A percentile compares a stretch with the other conserved stretches of the same genome.
Conservation (phyloP, 2,888 invertebrate species). For the Entomobrya multifasciata region DNA sequence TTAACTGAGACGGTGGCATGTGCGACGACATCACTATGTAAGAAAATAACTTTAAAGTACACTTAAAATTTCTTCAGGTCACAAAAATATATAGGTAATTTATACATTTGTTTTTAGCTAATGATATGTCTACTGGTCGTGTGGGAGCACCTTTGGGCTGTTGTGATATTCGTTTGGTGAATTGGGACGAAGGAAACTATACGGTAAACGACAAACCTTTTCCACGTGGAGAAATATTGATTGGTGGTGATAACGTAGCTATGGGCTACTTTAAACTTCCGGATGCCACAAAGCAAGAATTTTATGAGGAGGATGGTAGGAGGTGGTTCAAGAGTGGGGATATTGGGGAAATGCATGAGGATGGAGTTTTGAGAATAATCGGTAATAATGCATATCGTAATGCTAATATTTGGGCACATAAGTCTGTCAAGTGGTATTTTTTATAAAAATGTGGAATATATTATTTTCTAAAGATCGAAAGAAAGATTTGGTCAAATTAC, state of each 20-base stretch:
- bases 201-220: constrained; percentile 91
- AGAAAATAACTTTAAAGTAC: constrained; percentile 20
- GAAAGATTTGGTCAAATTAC: constrained; percentile 98
- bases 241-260: constrained; percentile 94
- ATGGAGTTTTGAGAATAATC: constrained; percentile 97
- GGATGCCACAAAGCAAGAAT: constrained; percentile 94
- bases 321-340: constrained; percentile 98
- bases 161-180: constrained; percentile 91
- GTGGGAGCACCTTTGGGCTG: constrained; percentile 94
- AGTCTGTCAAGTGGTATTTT: too few relatives aligned
- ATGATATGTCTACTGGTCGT: constrained; percentile 89
- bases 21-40: constrained; percentile 82
- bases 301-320: constrained; percentile 89
- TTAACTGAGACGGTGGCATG: constrained; percentile 98
- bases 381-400: too few relatives aligned
- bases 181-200: constrained; percentile 98
- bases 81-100: too few relatives aligned
- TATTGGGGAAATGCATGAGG: constrained; percentile 95
- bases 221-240: constrained; percentile 92
- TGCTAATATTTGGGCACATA: too few relatives aligned
- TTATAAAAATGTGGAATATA: too few relatives aligned
- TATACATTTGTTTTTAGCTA: too few relatives aligned
- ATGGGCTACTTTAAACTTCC: constrained; percentile 95
- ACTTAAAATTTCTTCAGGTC: too few relatives aligned
- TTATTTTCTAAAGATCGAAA: constrained; percentile 94